Evolutionary conservation across 2,113 vertebrate genomes (phyloP), one percentile per base, ranked within the genome.

Genomic region (Brienomyrus longianalis): DNA sequence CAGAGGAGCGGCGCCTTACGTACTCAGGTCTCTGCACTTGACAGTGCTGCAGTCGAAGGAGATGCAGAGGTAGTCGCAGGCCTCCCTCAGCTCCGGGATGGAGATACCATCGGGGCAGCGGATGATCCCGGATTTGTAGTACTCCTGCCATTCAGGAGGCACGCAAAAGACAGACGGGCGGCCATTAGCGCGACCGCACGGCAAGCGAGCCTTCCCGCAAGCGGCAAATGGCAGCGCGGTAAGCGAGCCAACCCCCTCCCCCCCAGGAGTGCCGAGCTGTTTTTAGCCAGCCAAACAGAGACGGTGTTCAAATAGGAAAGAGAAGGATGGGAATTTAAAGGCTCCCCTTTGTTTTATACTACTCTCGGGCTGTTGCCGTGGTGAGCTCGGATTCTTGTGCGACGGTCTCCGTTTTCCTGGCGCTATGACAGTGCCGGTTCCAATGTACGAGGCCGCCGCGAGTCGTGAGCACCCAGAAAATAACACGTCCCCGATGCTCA

Each of bases 21-120:
- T 96, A 99, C 98, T 99, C 92, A 99, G 98, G 95, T 99, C 98
- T 97, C 98, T 97, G 96, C 98, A 99, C 96, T 99, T 99, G 96
- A 99, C 97, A 93, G 98, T 99, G 95, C 97, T 98, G 92, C 97
- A 98, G 95, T 97, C 97, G 94, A 99, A 99, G 93, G 98, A 97
- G 95, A 99, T 99, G 94, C 98, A 99, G 93, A 99, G 98, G 96
- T 99, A 99, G 96, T 99, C 98, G 91, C 98, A 99, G 2, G 98
- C 98, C 96, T 99, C 98, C 96, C 98, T 96, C 95, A 99, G 89
- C 92, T 99, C 98, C n/a, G 98, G 98, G 94, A 99, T 98, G 93
- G 98, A 99, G 94, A 99, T 98, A 90, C 98, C 98, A 95, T 99
- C 98, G 89, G 98, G 98, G 95, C 98, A 99, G 93, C 98, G 98